Evolutionary conservation across 2,113 vertebrate genomes (phyloP), one percentile per base, ranked within the genome.

Genomic region (Pan troglodytes): DNA sequence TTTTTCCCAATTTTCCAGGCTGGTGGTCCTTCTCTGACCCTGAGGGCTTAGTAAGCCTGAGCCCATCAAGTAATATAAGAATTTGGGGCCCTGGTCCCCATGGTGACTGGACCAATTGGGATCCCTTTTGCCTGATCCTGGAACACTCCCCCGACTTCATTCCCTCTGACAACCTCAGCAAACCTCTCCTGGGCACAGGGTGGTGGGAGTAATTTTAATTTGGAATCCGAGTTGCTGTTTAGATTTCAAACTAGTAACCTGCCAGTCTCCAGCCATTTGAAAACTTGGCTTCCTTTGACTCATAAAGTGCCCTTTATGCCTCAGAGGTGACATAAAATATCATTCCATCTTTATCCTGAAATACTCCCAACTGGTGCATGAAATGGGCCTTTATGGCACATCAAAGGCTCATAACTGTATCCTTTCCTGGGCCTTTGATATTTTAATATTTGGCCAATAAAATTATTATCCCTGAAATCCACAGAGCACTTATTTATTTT

Each of bases 401-500:
- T 99, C 98, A 99, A 99, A 99, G 98, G 72, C 94, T 97, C 97
- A 97, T 85, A 98, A 98, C 97, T 96, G 85, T 98, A 96, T 97
- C 98, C 98, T 98, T 97, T 98, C 97, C 97, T 95, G 78, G n/a
- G 97, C 97, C 98, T 99, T 99, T 99, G 99, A 99, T 98, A 99
- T 98, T 99, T 98, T 98, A 98, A 98, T 98, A 98, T 98, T 98
- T 98, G 98, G 98, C 97, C 94, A 88, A 96, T 98, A 97, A 97
- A 98, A 98, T 98, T 98, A 98, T 99, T 98, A 99, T 98, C 98
- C 98, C 98, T 98, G 98, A 98, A 88, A 98, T 97, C 98, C 98
- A 96, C 96, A 97, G 90, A 98, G 95, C 73, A 72, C 98, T 98
- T 98, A 98, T 98, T 99, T 99, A 98, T 98, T 98, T 98, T 98